Conservation (phyloP, 2,888 invertebrate genomes). For the Caenorhabditis macrosperma region DNA sequence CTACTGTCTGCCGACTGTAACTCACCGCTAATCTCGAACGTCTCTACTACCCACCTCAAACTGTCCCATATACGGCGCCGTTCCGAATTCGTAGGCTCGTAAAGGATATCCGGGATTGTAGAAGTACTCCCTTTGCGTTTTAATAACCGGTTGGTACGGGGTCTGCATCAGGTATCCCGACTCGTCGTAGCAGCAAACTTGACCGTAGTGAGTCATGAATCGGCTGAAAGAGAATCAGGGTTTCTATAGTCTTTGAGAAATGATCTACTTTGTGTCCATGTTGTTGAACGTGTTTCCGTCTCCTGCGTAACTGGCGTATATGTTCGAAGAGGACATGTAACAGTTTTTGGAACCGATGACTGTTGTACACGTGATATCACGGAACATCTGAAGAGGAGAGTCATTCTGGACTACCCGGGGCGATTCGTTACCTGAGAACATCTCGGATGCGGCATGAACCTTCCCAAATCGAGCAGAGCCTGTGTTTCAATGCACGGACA, state of each 20-base stretch:
- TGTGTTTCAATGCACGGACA: conserved; percentile 92
- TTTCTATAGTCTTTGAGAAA: not conserved
- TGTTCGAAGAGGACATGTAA: conserved; percentile 80
- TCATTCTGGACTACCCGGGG: no score
- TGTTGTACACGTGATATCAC: conserved; percentile 85
- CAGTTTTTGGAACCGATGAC: conserved; percentile 94
- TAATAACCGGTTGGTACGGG: conserved; percentile 88
- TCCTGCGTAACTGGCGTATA: conserved; percentile 76
- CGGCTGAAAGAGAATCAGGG: conserved; percentile 62
- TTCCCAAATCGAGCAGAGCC: conserved; percentile 92
- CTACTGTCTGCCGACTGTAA: conserved; percentile 24
- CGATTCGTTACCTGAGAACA: conserved; percentile 72
- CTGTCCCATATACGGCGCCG: conserved; percentile 93
- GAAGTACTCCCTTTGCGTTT: conserved; percentile 72
- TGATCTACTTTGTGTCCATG: conserved; percentile 60
- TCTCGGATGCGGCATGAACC: conserved; percentile 86
- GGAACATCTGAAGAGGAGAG: conserved; percentile 77
- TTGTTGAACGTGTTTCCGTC: conserved; percentile 65
- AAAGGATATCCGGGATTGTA: conserved; percentile 80
- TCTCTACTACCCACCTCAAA: conserved; percentile 85
- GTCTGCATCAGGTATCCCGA: conserved; percentile 93
- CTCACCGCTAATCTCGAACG: not conserved
- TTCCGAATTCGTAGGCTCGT: conserved; percentile 87
- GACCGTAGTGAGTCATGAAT: conserved; percentile 84
- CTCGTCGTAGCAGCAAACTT: conserved; percentile 97